These are phyloP conservation scores for Odocoileus hemionus DNA, from an alignment of 2,113 vertebrate genomes.

Conservation along the genomic window DNA sequence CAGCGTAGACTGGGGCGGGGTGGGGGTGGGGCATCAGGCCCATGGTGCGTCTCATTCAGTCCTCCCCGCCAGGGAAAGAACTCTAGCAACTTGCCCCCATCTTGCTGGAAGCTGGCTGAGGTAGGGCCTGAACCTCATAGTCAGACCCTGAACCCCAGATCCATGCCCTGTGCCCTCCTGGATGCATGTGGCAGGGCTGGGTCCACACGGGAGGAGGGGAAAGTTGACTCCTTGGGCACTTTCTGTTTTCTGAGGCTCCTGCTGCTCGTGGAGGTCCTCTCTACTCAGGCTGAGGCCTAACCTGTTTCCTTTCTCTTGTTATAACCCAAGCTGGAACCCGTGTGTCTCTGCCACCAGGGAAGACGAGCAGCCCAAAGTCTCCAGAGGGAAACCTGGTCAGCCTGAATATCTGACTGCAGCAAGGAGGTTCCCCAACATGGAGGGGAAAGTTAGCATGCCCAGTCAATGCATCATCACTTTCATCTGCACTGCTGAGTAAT, in stretches of 20 bases:
- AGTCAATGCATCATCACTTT: rapidly evolving
- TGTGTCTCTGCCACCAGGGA: rapidly evolving
- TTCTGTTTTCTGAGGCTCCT: too few relatives aligned
- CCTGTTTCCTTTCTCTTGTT: too few relatives aligned
- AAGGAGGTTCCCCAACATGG: rapidly evolving
- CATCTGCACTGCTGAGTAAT: rapidly evolving
- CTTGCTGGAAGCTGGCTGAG: rapidly evolving
- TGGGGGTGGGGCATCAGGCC: too few relatives aligned
- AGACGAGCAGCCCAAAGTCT: not conserved
- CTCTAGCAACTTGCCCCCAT: rapidly evolving
- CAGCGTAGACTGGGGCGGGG: rapidly evolving
- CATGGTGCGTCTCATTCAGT: not conserved
- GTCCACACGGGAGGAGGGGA: not conserved
- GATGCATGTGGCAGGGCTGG: rapidly evolving
- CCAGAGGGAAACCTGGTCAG: not conserved
- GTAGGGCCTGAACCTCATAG: not conserved
- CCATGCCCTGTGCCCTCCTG: rapidly evolving
- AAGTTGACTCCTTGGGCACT: not conserved
- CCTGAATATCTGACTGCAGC: not conserved
- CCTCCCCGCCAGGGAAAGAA: rapidly evolving
- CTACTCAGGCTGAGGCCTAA: not conserved
- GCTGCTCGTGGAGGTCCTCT: too few relatives aligned
- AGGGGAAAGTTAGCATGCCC: rapidly evolving
- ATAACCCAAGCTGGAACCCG: not conserved
- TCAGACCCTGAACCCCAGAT: not conserved